phyloP scores from a whole-genome alignment of 2,888 invertebrate genomes.

The Zelleria hepariella region DNA sequence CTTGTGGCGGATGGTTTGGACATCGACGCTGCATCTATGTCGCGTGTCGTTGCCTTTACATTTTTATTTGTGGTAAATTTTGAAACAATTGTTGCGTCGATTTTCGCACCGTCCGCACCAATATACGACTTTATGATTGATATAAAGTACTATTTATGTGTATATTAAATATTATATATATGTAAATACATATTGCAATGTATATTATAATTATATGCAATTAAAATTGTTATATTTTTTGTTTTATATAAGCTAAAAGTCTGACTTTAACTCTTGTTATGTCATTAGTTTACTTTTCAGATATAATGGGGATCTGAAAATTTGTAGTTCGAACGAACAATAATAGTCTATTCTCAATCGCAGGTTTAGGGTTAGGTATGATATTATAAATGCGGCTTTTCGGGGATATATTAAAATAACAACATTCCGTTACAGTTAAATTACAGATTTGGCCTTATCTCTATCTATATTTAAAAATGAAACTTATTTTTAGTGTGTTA shows the following conservation, averaged over 20 bases:
- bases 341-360: slow-evolving; percentile 45
- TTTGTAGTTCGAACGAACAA: slow-evolving; percentile 47
- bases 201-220: slow-evolving; percentile 65
- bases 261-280: slow-evolving; percentile 68
- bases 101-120: background rate
- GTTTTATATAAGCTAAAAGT: slow-evolving; percentile 66
- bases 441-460: slow-evolving; percentile 38
- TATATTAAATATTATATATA: slow-evolving; percentile 63
- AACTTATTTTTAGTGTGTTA: slow-evolving; percentile 11
- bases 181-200: slow-evolving; percentile 68
- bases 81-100: background rate
- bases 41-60: slow-evolving; percentile 21
- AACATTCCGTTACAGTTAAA: slow-evolving; percentile 62
- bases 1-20: background rate
- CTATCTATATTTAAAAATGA: slow-evolving; percentile 19
- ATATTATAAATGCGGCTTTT: slow-evolving; percentile 39
- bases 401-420: slow-evolving; percentile 47
- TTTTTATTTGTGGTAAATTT: background rate
- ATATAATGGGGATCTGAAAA: slow-evolving; percentile 48
- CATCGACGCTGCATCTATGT: slow-evolving; percentile 26
- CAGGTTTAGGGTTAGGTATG: slow-evolving; percentile 43
- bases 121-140: slow-evolving; percentile 26
- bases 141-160: slow-evolving; percentile 60
- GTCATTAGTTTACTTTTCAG: slow-evolving; percentile 48
- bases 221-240: slow-evolving; percentile 60